phyloP scores from a whole-genome alignment of 2,113 vertebrate genomes.

The Takifugu flavidus region DNA sequence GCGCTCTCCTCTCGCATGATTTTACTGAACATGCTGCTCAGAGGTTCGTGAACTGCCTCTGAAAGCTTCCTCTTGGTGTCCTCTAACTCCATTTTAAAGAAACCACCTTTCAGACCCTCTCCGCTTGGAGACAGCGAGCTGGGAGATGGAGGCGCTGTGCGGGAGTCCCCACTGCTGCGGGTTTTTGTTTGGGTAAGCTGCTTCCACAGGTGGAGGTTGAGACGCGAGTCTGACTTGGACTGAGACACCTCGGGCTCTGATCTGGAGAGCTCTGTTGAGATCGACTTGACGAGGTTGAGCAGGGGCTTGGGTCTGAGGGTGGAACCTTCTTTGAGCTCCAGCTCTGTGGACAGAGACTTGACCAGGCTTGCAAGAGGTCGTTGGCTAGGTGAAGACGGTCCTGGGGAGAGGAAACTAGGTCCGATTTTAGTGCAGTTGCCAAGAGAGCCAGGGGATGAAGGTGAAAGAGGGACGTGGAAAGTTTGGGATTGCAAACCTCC shows the following conservation, averaged over 20 bases:
- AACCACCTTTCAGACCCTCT: conserved; percentile 66
- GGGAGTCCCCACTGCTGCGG: conserved; percentile 74
- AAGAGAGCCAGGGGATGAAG: conserved; percentile 70
- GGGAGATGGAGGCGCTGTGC: conserved; percentile 82
- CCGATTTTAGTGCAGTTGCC: conserved; percentile 52
- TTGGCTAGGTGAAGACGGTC: conserved; percentile 53
- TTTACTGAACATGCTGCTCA: conserved; percentile 81
- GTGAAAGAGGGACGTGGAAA: conserved; percentile 62
- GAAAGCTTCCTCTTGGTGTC: conserved; percentile 83
- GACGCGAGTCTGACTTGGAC: conserved; percentile 81
- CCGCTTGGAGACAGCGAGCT: conserved; percentile 71
- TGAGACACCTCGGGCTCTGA: conserved; percentile 78
- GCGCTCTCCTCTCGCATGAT: conserved; percentile 82
- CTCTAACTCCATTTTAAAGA: conserved; percentile 84
- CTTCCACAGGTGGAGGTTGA: conserved; percentile 80
- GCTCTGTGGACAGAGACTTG: conserved; percentile 80
- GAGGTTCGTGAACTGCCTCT: conserved; percentile 76
- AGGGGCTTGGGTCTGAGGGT: conserved; percentile 74
- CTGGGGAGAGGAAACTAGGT: conserved; percentile 62
- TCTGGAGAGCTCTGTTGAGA: conserved; percentile 79
- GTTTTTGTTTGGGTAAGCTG: conserved; percentile 77
- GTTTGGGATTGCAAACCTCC: conserved; percentile 31
- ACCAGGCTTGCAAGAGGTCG: conserved; percentile 74
- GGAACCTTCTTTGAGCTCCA: conserved; percentile 72
- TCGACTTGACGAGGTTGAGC: conserved; percentile 81